These are phyloP conservation scores for Odontamblyopus rebecca DNA, from an alignment of 2,797 vertebrate genomes.

Conservation along the genomic window DNA sequence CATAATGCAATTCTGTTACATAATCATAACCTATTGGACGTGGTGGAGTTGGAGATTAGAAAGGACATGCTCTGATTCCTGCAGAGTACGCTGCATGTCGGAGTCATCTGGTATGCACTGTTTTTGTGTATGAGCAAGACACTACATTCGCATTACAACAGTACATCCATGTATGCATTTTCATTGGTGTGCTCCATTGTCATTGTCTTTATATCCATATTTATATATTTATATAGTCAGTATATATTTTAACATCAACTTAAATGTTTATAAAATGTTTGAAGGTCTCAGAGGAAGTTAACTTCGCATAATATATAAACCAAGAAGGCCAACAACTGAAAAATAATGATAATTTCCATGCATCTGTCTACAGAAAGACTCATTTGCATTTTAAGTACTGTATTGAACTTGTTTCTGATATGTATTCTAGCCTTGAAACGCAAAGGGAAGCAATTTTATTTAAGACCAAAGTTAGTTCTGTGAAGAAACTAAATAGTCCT, in stretches of 20 bases:
- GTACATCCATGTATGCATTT: too few relatives aligned
- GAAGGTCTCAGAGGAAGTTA: background rate
- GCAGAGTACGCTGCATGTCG: too few relatives aligned
- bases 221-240: too few relatives aligned
- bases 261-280: background rate
- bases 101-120: too few relatives aligned
- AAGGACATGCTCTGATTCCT: too few relatives aligned
- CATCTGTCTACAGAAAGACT: constrained; percentile 41
- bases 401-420: constrained; percentile 30
- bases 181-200: too few relatives aligned
- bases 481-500: constrained; percentile 15
- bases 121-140: too few relatives aligned
- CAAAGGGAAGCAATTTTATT: constrained; percentile 20
- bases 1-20: too few relatives aligned
- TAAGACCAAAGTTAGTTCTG: constrained; percentile 27
- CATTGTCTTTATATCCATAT: too few relatives aligned
- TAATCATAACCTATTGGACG: too few relatives aligned
- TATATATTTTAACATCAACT: background rate
- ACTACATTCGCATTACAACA: too few relatives aligned
- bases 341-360: constrained; percentile 46
- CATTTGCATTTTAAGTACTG: constrained; percentile 54
- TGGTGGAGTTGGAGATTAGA: too few relatives aligned
- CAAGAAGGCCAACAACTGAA: background rate
- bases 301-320: background rate
- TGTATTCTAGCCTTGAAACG: constrained; percentile 14